Evolutionary conservation across 2,888 invertebrate genomes (phyloP).

Genomic region (Congeria kusceri): DNA sequence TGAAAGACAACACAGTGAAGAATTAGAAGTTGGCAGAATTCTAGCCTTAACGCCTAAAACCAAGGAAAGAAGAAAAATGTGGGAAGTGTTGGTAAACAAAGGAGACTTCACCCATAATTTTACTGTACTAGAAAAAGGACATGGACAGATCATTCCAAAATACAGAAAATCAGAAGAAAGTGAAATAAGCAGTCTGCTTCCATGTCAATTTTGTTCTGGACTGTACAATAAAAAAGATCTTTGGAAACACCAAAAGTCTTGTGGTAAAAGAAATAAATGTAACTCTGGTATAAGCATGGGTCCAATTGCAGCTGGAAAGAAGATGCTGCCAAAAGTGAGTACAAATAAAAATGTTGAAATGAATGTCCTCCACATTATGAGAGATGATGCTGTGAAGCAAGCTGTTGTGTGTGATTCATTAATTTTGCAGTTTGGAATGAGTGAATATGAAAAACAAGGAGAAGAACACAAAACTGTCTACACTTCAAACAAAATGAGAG

Average conservation of each 20-base stretch:
- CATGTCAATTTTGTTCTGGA: slow-evolving; percentile 42
- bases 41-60: slow-evolving; percentile 19
- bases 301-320: slow-evolving; percentile 20
- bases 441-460: slow-evolving; percentile 36
- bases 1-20: slow-evolving; percentile 25
- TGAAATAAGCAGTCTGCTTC: slow-evolving; percentile 26
- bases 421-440: slow-evolving; percentile 36
- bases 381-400: slow-evolving; percentile 37
- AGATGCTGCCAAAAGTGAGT: slow-evolving; percentile 12
- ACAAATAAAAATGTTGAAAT: slow-evolving; percentile 7
- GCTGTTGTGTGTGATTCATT: slow-evolving; percentile 25
- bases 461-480: slow-evolving; percentile 27
- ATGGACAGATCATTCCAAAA: slow-evolving; percentile 46
- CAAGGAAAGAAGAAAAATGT: slow-evolving; percentile 40
- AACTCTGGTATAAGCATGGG: slow-evolving; percentile 14
- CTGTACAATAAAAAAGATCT: slow-evolving; percentile 39
- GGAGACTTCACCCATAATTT: slow-evolving; percentile 50
- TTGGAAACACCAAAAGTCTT: slow-evolving; percentile 51
- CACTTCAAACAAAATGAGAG: slow-evolving; percentile 40
- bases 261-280: slow-evolving; percentile 12
- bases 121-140: slow-evolving; percentile 39
- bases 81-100: slow-evolving; percentile 45
- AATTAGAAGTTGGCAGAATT: slow-evolving; percentile 46
- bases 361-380: slow-evolving; percentile 39
- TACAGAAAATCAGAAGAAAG: slow-evolving; percentile 12